phyloP scores from a whole-genome alignment of 2,888 invertebrate genomes.

The Polietes domitor region DNA sequence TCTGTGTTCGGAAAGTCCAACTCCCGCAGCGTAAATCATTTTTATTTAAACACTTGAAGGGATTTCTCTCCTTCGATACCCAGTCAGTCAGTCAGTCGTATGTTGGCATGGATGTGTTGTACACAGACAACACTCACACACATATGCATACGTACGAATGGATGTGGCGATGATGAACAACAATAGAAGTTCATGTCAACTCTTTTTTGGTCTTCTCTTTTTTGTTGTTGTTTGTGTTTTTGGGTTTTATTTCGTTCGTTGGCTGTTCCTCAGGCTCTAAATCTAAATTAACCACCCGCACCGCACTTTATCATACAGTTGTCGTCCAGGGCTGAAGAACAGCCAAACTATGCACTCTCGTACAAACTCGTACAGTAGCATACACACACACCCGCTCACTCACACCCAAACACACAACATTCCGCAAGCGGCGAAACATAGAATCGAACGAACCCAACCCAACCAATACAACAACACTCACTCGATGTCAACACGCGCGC shows the following conservation, averaged over 20 bases:
- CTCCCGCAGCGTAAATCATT: conserved; percentile 66
- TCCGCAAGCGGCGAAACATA: conserved; percentile 22
- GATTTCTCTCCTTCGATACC: conserved; percentile 48
- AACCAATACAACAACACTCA: conserved; percentile 42
- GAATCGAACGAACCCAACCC: conserved; percentile 22
- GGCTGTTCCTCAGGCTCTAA: conserved; percentile 47
- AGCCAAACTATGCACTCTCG: conserved; percentile 39
- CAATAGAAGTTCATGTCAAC: conserved; percentile 64
- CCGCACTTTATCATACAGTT: conserved; percentile 54
- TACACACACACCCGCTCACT: not conserved
- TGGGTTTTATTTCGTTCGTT: conserved; percentile 29
- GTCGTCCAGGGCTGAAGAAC: conserved; percentile 29
- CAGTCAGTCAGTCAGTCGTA: too few relatives aligned
- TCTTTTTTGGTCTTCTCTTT: conserved; percentile 48
- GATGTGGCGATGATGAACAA: conserved; percentile 52
- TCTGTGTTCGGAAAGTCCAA: conserved; percentile 55
- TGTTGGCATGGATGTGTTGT: not conserved
- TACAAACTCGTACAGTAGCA: not conserved
- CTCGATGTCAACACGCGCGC: conserved; percentile 61
- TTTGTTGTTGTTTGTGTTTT: conserved; percentile 37
- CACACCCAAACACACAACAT: not conserved
- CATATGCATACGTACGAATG: conserved; percentile 1
- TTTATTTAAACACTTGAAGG: conserved; percentile 64
- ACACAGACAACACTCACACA: too few relatives aligned
- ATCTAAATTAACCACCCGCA: conserved; percentile 66